These are phyloP conservation scores for Leptarthrus brevirostris DNA, from an alignment of 2,888 invertebrate genomes.

Conservation along the genomic window DNA sequence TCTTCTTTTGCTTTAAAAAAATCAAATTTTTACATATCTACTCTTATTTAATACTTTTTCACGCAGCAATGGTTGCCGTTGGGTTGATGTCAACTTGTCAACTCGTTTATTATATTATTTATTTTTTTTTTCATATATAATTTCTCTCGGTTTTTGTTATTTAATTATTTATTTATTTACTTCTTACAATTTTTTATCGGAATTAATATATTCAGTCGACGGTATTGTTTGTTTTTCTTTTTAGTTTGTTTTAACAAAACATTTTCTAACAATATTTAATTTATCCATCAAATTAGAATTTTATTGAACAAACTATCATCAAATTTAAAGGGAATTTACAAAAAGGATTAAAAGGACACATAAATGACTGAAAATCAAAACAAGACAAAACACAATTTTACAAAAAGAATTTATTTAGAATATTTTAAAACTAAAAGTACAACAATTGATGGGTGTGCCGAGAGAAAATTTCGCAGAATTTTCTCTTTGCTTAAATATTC, in stretches of 20 bases:
- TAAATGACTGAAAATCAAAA: too few relatives aligned
- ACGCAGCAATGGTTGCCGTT: not conserved
- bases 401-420: not conserved
- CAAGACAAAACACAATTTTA: not conserved
- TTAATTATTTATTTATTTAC: slow-evolving; percentile 16
- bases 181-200: slow-evolving; percentile 27
- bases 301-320: not conserved
- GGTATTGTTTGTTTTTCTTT: slow-evolving; percentile 35
- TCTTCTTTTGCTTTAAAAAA: not conserved
- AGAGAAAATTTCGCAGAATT: not conserved
- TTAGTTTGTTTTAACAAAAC: slow-evolving; percentile 11
- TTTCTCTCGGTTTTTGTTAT: slow-evolving; percentile 4
- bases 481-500: not conserved
- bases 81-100: slow-evolving; percentile 1
- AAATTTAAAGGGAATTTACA: too few relatives aligned
- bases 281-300: not conserved
- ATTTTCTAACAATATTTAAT: slow-evolving; percentile 4
- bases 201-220: slow-evolving; percentile 46
- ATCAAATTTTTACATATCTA: slow-evolving; percentile 45
- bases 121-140: slow-evolving; percentile 5
- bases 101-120: slow-evolving; percentile 21
- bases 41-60: slow-evolving; percentile 40
- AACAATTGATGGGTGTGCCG: not conserved
- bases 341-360: too few relatives aligned
- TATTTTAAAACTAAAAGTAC: not conserved